Conservation (phyloP, 2,113 vertebrate species). For the Crypturellus undulatus region DNA sequence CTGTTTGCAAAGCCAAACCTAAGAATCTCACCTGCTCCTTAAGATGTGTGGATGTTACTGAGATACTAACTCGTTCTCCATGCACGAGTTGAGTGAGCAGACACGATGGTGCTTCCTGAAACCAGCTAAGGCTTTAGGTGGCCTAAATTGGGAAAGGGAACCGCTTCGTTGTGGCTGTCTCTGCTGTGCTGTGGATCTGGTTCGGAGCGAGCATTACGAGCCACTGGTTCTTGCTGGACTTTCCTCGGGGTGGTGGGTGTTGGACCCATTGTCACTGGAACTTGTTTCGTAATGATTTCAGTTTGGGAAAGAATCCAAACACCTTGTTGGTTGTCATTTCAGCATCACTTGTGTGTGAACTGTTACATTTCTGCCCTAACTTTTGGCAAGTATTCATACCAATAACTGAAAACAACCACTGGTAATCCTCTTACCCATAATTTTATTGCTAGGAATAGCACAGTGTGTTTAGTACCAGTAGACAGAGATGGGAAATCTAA, state of each 20-base stretch:
- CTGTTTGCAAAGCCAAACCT: not conserved
- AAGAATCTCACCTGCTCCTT: not conserved
- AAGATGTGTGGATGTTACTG: not conserved
- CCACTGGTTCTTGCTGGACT: constrained; percentile 10
- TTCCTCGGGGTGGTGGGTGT: not conserved
- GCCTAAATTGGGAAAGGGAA: not conserved
- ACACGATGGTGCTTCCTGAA: constrained; percentile 20
- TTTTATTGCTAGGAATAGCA: constrained; percentile 20
- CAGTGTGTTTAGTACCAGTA: not conserved
- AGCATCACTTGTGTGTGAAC: not conserved
- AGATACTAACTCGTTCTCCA: not conserved
- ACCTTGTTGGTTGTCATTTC: constrained; percentile 15
- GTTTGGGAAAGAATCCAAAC: constrained; percentile 25
- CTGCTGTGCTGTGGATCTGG: not conserved
- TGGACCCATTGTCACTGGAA: not conserved
- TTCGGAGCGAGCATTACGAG: not conserved
- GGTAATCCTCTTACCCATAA: not conserved
- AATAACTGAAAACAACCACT: not conserved
- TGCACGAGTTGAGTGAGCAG: not conserved
- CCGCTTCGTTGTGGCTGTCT: not conserved
- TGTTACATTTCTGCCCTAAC: not conserved
- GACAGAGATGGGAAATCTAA: not conserved
- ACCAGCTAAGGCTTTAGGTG: not conserved
- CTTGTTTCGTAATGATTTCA: constrained; percentile 57
- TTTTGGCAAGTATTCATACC: constrained; percentile 1